Evolutionary conservation across 53 echinoderm and acorn worm genomes (phyloP), one percentile per base, ranked within the genome.

Genomic region (Stichopus horrens): DNA sequence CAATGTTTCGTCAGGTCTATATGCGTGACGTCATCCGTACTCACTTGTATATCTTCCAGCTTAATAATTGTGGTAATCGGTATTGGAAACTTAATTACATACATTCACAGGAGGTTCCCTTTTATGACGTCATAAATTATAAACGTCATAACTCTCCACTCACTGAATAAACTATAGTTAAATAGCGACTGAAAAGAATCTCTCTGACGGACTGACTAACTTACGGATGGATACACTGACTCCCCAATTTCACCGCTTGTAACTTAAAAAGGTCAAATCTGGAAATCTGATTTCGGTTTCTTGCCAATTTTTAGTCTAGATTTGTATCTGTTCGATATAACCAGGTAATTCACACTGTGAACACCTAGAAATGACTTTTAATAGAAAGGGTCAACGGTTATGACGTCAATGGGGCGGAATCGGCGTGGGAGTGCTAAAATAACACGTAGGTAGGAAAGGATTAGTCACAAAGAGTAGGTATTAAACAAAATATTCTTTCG

Each of bases 291-390:
- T 7, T 71, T 71, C 71, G 0, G 14, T 71, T 71, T 18, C 19
- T 18, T 18, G 4, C 71, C 18, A 71, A 71, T 71, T 13, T 37
- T 71, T 71, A 71, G 71, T 18, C 71, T 71, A 18, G 6, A 18
- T n/a, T 71, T 63, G 18, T 18, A n/a, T 13, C 16, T 20, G 7
- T 71, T 71, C 2, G 18, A 71, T 71, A 18, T 71, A 71, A 71
- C n/a, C 71, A 71, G 18, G 71, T 71, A 71, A 71, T 71, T 71
- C 71, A 71, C 71, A 71, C 71, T 71, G 71, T 71, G 14, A 71
- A 71, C 71, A 71, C 71, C 71, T n/a, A 37, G 37, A 71, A 19
- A 18, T 71, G 71, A 71, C 71, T 71, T 71, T n/a, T 71, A 6
- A 18, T 14, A 71, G n/a, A 71, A 71, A 71, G 71, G 71, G 71